Base-by-base conservation (phyloP, 2,113 vertebrate species). In the Marmota flaviventris region DNA sequence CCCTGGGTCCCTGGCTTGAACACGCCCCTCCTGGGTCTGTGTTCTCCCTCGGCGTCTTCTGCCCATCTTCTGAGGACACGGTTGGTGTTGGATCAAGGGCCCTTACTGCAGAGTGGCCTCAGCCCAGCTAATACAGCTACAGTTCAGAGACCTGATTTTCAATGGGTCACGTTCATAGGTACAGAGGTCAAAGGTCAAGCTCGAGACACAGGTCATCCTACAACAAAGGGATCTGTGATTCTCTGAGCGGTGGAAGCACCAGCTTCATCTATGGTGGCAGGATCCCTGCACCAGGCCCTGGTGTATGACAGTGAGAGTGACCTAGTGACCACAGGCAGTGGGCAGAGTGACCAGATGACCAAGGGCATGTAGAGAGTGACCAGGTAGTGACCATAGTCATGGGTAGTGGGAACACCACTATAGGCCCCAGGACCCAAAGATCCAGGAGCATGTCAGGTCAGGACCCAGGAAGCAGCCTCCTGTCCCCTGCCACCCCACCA, bases 271-370 rank as follows among this genome's bases (percentile, higher is more conserved):
- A 12, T 27, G 27, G 18, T 34, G 27, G 32, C 29, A 37, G 45
- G 18, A 61, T 10, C 70, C 16, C n/a, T 39, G 76, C 8, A 0
- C n/a, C 63, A 20, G 58, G 27, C 58, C 27, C 39, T 34, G 61
- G 61, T 10, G 61, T 63, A 27, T 63, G 61, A 27, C 61, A 27
- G 61, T 25, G 24, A 18, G 29, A 78, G 16, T 61, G 76, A 29
- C 53, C 14, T 1, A 0, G 5, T 8, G 24, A 37, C 51, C 37
- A 13, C 0, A 0, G 63, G 10, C 29, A 32, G 2, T n/a, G 37
- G 29, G 0, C 0, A 0, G 58, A 61, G 58, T 24, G 58, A 61
- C 58, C 58, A 61, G 22, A 22, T 61, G 58, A 24, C 58, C 22
- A 6, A 7, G 8, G 58, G 58, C 61, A 63, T 58, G 56, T 14